Conservation (phyloP, 2,888 invertebrate species). For the Pristionchus japonicus region DNA sequence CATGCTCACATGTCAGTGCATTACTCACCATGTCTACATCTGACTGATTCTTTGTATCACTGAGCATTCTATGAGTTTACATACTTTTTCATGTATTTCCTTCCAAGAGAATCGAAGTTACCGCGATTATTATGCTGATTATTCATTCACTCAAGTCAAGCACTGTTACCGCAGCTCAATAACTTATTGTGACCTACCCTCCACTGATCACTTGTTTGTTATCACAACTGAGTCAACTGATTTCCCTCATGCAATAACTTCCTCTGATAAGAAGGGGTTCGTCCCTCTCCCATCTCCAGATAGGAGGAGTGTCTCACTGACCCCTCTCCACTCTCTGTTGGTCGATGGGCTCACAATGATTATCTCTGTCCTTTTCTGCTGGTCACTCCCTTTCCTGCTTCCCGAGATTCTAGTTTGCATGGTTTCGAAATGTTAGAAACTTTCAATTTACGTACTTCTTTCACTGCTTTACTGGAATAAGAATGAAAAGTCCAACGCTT, state of each 20-base stretch:
- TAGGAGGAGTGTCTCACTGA: slow-evolving; percentile 6
- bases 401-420: background rate
- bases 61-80: no score
- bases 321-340: background rate
- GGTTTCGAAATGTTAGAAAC: background rate
- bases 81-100: no score
- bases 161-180: background rate
- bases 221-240: background rate
- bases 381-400: background rate
- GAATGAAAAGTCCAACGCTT: background rate
- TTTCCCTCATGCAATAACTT: background rate
- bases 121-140: no score
- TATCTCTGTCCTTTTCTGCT: background rate
- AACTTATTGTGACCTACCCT: background rate
- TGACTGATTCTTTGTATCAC: no score
- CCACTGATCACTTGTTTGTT: background rate
- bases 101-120: no score
- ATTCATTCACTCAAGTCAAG: background rate
- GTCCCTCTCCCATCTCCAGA: background rate
- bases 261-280: background rate
- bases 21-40: no score
- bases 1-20: no score
- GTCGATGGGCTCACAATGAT: slow-evolving; percentile 2
- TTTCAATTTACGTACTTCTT: background rate
- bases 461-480: background rate